Evolutionary conservation across 1,140 invertebrate species (phyloP).

Genomic region (Agraylea sexmaculata): DNA sequence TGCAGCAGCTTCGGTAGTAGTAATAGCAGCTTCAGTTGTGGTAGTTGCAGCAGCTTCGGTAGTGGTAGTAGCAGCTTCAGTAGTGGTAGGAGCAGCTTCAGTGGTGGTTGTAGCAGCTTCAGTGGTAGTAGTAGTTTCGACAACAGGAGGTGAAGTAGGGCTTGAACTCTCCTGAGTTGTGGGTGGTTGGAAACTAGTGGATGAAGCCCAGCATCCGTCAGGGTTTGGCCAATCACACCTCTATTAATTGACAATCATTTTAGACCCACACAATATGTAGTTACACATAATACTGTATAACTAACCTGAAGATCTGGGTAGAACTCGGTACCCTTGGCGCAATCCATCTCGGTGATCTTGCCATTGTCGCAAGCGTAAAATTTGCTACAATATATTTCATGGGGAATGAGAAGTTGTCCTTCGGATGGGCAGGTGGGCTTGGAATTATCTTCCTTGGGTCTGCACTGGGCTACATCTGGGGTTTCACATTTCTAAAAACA

Average conservation of each 20-base stretch:
- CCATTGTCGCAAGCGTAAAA: conserved; percentile 33
- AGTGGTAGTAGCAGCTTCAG: no score
- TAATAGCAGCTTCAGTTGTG: no score
- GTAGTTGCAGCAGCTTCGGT: no score
- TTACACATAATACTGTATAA: neutral
- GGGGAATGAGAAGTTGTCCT: conserved; percentile 24
- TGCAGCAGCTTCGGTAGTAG: no score
- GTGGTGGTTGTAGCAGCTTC: conserved; percentile 22
- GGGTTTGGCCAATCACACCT: neutral
- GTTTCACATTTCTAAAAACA: no score
- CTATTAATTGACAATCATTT: conserved; percentile 1
- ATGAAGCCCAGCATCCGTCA: neutral
- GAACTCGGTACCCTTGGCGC: conserved; percentile 27
- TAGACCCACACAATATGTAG: neutral
- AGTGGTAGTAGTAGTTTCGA: conserved; percentile 4
- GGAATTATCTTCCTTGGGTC: conserved; percentile 14
- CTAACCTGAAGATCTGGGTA: conserved; percentile 24
- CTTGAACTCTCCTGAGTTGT: neutral
- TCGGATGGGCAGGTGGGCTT: conserved; percentile 12
- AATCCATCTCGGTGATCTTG: conserved; percentile 18
- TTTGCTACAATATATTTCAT: conserved; percentile 29
- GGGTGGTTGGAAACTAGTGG: conserved; percentile 1
- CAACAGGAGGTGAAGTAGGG: neutral
- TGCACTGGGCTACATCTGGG: conserved; percentile 19
- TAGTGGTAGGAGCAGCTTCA: no score